phyloP scores from a whole-genome alignment of 2,888 invertebrate genomes.

The Platypus cylindrus region DNA sequence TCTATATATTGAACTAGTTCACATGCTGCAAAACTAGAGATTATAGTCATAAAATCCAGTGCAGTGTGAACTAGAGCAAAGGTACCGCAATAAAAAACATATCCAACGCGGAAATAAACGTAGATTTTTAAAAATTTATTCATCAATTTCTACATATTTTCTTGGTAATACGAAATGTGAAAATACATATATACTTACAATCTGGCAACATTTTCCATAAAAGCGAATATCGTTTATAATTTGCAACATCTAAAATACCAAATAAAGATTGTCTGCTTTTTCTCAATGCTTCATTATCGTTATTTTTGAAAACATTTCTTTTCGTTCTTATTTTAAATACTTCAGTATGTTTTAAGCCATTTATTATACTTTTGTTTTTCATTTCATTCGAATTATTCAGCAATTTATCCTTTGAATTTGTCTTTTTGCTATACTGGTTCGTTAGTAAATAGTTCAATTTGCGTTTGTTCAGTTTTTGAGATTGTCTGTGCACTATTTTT shows the following conservation, averaged over 20 bases:
- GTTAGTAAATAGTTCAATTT: no score
- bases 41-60: no score
- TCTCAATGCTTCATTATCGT: background rate
- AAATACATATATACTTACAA: conserved; percentile 9
- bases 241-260: conserved; percentile 22
- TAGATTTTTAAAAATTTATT: no score
- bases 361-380: conserved; percentile 15
- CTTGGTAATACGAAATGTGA: background rate
- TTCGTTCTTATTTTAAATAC: conserved; percentile 24
- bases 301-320: conserved; percentile 11
- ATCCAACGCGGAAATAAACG: no score
- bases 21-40: no score
- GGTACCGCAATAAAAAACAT: no score
- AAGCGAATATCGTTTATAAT: conserved; percentile 22
- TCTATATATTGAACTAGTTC: no score
- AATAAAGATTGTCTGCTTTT: conserved; percentile 13
- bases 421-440: no score
- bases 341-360: conserved; percentile 23
- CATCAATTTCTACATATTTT: conserved; percentile 3
- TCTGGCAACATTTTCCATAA: conserved; percentile 22
- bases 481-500: no score
- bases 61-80: no score
- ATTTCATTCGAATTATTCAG: background rate
- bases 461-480: no score
- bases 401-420: no score